Conservation (phyloP, 2,888 invertebrate genomes). For the Eristalis intricaria region DNA sequence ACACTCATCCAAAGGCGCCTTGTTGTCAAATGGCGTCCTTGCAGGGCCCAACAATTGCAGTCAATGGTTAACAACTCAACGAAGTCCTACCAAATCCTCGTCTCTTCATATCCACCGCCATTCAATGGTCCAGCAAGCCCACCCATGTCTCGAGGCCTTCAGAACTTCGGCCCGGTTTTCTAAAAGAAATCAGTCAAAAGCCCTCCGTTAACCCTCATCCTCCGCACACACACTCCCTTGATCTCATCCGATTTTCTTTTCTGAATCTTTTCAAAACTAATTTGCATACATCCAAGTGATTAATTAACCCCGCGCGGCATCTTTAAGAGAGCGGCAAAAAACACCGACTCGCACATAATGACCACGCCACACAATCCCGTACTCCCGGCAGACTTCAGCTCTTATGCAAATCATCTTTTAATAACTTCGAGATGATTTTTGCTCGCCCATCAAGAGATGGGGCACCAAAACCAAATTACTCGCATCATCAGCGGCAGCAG, state of each 20-base stretch:
- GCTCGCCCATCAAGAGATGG: background rate
- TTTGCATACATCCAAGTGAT: constrained; percentile 59
- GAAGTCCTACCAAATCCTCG: too few species aligned
- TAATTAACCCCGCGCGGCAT: constrained; percentile 33
- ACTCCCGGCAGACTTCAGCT: constrained; percentile 20
- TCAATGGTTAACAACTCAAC: too few species aligned
- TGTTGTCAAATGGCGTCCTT: too few species aligned
- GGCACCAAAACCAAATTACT: constrained; percentile 31
- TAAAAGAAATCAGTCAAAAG: constrained; percentile 22
- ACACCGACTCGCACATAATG: constrained; percentile 4
- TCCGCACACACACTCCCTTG: background rate
- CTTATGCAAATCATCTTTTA: constrained; percentile 79
- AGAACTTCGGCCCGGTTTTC: background rate
- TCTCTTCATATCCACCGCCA: too few species aligned
- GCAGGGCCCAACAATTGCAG: too few species aligned
- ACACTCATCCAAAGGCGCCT: too few species aligned
- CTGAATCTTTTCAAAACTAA: background rate
- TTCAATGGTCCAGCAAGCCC: background rate
- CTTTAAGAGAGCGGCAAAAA: constrained; percentile 10
- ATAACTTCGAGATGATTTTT: constrained; percentile 75
- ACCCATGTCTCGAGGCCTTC: constrained; percentile 16
- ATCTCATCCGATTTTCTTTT: constrained; percentile 4
- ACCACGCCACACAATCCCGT: background rate
- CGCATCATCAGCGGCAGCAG: constrained; percentile 39
- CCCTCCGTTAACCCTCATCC: background rate